Conservation (phyloP, 2,797 vertebrate species). For the Sphaeramia orbicularis region DNA sequence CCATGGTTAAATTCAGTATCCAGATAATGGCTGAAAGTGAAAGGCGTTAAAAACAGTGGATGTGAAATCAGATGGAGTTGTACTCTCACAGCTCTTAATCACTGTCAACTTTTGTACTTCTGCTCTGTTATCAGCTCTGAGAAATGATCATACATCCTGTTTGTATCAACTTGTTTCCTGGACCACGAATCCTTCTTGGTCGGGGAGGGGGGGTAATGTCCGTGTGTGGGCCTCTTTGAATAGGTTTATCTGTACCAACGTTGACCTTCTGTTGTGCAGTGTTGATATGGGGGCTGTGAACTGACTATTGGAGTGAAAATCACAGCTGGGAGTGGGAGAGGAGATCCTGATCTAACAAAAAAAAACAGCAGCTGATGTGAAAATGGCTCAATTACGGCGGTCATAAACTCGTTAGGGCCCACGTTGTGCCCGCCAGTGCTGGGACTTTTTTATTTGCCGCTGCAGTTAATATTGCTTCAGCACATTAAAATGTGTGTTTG, state of each 20-base stretch:
- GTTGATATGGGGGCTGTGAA: slow-evolving; percentile 57
- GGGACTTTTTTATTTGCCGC: slow-evolving; percentile 68
- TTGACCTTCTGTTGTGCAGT: slow-evolving; percentile 63
- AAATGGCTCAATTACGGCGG: slow-evolving; percentile 86
- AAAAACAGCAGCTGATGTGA: slow-evolving; percentile 80
- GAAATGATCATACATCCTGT: slow-evolving; percentile 34
- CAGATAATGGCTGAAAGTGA: slow-evolving; percentile 76
- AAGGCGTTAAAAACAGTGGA: slow-evolving; percentile 56
- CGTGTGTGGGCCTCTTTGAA: slow-evolving; percentile 40
- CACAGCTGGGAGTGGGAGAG: slow-evolving; percentile 63
- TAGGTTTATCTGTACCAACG: slow-evolving; percentile 49
- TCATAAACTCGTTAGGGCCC: slow-evolving; percentile 82
- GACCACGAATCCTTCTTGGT: slow-evolving; percentile 16
- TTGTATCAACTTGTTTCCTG: slow-evolving; percentile 52
- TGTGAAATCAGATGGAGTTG: slow-evolving; percentile 51
- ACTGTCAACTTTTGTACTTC: slow-evolving; percentile 49
- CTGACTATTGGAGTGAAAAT: slow-evolving; percentile 68
- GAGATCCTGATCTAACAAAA: slow-evolving; percentile 77
- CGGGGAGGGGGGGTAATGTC: slow-evolving; percentile 6
- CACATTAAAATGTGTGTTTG: slow-evolving; percentile 81
- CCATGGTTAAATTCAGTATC: slow-evolving; percentile 77
- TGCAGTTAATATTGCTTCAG: slow-evolving; percentile 81
- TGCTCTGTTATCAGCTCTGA: slow-evolving; percentile 41
- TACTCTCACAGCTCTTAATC: slow-evolving; percentile 31
- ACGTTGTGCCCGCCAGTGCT: slow-evolving; percentile 61